Base-by-base conservation (phyloP, 2,888 invertebrate species). In the Melieria omissa region DNA sequence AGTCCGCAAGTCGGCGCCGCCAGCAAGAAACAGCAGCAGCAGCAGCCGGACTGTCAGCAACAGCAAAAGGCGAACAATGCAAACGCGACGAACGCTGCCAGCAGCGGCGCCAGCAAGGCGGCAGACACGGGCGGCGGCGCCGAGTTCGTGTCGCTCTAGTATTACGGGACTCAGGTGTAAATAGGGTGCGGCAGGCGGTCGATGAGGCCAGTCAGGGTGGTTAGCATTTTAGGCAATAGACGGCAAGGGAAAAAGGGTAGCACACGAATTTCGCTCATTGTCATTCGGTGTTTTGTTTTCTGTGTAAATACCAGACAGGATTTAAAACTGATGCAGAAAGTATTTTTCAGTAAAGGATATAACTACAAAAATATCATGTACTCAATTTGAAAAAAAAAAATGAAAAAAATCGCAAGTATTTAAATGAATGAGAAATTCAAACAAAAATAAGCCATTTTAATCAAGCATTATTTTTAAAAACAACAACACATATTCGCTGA, bases 61-160 rank as follows among this genome's bases (percentile, higher is more conserved):
- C 76, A 75, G 52, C 77, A 78, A 58, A 52, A 5, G 52, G n/a
- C 5, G 14, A 52, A n/a, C 52, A n/a, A 52, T 52, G 52, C 9
- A 16, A 52, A 52, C 12, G 14, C 14, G 52, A 76, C 75, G 60
- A 77, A 70, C 16, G 55, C 73, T 7, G 60, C 74, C 12, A 75
- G 29, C 29, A 29, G 78, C 54, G 73, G 66, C 64, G 52, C 65
- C 54, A 70, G 46, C 69, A 29, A 29, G 49, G 49, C n/a, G 42
- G 71, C 49, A 7, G 55, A 14, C 47, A 63, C 44, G 29, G 61
- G 49, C 52, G 72, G 78, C 58, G 75, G 76, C 10, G 74, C 75
- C 52, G 85, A 87, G 73, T 87, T 86, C 78, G 86, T 87, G 73
- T 86, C 88, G 71, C 86, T 87, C 77, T 87, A 87, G 86, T 86